Evolutionary conservation across 64 coral and sea anemone species (phyloP).

Genomic region (Pachyseris speciosa): DNA sequence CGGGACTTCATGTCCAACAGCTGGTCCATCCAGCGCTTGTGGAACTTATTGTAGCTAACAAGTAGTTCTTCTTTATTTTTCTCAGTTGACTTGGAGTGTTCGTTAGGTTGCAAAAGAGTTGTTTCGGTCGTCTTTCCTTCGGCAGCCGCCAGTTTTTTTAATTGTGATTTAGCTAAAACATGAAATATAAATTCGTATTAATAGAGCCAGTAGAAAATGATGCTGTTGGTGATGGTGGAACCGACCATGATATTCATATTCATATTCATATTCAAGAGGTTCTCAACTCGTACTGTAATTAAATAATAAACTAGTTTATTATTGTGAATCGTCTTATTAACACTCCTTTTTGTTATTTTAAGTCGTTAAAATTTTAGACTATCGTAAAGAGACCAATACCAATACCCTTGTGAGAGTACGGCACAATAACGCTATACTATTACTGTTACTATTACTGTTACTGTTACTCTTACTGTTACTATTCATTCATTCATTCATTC

Average conservation of each 20-base stretch:
- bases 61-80: conserved; percentile 52
- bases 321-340: no score
- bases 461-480: no score
- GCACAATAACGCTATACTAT: no score
- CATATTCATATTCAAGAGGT: no score
- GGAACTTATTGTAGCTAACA: conserved; percentile 38
- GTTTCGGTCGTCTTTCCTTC: background rate
- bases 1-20: background rate
- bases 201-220: background rate
- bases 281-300: no score
- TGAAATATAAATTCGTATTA: background rate
- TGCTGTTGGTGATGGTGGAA: background rate
- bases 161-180: background rate
- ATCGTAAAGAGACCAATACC: no score
- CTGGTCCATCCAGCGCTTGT: conserved; percentile 62
- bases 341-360: no score
- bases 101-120: background rate
- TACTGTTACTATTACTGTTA: no score
- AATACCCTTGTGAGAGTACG: no score
- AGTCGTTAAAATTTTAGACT: no score
- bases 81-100: background rate
- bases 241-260: background rate
- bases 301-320: no score
- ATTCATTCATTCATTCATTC: no score
- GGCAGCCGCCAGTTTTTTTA: background rate